Conservation (phyloP, 2,888 invertebrate genomes). For the Tenthredo notha region DNA sequence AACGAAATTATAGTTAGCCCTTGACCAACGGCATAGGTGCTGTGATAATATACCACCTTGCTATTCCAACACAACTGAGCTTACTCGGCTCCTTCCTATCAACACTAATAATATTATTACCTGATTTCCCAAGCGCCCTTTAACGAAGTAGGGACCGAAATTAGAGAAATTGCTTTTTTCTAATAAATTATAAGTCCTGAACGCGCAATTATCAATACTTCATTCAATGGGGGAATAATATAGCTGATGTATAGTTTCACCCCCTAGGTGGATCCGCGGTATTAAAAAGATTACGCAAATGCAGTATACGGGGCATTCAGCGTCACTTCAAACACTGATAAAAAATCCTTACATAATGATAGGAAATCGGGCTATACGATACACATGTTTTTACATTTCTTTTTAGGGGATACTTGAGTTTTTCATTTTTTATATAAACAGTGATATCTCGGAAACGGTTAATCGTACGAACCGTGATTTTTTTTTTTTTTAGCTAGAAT, state of each 20-base stretch:
- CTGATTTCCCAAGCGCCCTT: constrained; percentile 30
- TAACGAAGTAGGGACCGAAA: background rate
- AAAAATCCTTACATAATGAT: too few species aligned
- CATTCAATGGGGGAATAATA: background rate
- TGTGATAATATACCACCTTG: background rate
- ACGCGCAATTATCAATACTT: background rate
- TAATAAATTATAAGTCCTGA: background rate
- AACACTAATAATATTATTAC: constrained; percentile 19
- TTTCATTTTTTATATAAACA: too few species aligned
- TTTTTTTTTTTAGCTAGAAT: too few species aligned
- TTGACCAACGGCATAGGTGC: background rate
- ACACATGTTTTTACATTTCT: too few species aligned
- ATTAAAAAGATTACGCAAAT: background rate
- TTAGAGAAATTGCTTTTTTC: constrained; percentile 21
- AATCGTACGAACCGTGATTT: too few species aligned
- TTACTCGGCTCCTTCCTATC: background rate
- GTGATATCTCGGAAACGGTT: too few species aligned
- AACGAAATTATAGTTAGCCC: constrained; percentile 21
- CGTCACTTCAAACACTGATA: too few species aligned
- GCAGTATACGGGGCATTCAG: background rate
- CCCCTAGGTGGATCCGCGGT: background rate
- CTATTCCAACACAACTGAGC: background rate
- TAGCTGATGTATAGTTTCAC: background rate
- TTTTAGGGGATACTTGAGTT: too few species aligned
- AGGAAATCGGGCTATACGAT: too few species aligned